Evolutionary conservation across 2,888 invertebrate species (phyloP), one percentile per base, ranked within the genome.

Genomic region (Abrostola tripartita): DNA sequence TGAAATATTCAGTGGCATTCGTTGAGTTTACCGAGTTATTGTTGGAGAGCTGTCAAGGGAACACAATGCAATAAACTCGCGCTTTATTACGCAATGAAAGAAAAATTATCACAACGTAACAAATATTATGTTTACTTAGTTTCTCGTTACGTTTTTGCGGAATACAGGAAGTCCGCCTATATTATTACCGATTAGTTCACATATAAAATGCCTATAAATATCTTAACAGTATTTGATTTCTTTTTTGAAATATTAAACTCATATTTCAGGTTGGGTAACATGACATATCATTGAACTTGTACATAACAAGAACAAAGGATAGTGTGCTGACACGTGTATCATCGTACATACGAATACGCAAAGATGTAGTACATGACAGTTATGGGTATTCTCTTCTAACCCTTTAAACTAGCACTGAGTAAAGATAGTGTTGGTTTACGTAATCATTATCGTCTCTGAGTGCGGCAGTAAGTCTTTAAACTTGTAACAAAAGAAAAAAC

Each of bases 1-100:
- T 52, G 52, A 60, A 69, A 68, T 58, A 60, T 66, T 49, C 56
- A 54, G 52, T 63, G 44, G 67, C 54, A 60, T 62, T 71, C 44
- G 54, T 41, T 38, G 37, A 63, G 56, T 55, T 61, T 42, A 38
- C 52, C 56, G 54, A 60, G 53, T 67, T 76, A 68, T 68, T 70
- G 63, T 71, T 66, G 59, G 66, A 74, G 65, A 71, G 63, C 61
- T 59, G 52, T 68, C 68, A 67, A 69, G 68, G 65, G 57, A 71
- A 65, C 57, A 68, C 52, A 67, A 55, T 65, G 54, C 61, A 55
- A 51, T 56, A 11, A 8, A 51, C 61, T 52, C 52, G 12, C 56
- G 38, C 6, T 53, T 54, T 50, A 64, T 68, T 68, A 37, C 55
- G 58, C 42, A 66, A 70, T 59, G 52, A 49, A 72, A 61, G 61